Percentiles rank a stretch among this genome's conserved stretches.
Conservation (phyloP, 2,888 invertebrate species). For the Ormyrus pomaceus region DNA sequence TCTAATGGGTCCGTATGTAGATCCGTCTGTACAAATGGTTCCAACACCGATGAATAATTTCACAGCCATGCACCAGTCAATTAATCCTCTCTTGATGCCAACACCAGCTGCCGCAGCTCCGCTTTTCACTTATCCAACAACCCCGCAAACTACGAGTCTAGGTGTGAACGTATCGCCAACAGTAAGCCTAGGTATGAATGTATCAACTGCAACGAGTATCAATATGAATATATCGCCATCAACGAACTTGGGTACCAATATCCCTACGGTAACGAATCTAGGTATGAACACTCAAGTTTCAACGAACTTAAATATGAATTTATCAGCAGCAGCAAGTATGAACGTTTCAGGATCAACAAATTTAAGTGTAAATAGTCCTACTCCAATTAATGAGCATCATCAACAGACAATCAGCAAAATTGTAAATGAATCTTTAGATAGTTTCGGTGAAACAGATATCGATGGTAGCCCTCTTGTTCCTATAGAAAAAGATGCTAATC, state of each 20-base stretch:
- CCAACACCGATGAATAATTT: conserved; percentile 9
- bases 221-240: no score
- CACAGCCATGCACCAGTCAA: conserved; percentile 21
- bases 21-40: conserved; percentile 23
- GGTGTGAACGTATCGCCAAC: no score
- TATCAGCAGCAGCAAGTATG: no score
- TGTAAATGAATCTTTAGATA: background rate
- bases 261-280: no score
- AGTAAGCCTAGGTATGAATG: no score
- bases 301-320: no score
- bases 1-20: conserved; percentile 12
- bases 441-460: conserved; percentile 61
- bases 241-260: no score
- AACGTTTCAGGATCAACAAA: no score
- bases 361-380: no score
- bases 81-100: conserved; percentile 34
- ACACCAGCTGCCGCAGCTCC: background rate
- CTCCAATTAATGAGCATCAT: background rate
- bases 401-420: no score
- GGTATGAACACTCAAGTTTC: no score
- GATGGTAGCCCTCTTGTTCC: conserved; percentile 64
- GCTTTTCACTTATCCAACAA: conserved; percentile 4
- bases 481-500: conserved; percentile 57
- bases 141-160: background rate
- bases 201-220: no score